Conservation (phyloP, 2,888 invertebrate species). For the Steinernema hermaphroditum region DNA sequence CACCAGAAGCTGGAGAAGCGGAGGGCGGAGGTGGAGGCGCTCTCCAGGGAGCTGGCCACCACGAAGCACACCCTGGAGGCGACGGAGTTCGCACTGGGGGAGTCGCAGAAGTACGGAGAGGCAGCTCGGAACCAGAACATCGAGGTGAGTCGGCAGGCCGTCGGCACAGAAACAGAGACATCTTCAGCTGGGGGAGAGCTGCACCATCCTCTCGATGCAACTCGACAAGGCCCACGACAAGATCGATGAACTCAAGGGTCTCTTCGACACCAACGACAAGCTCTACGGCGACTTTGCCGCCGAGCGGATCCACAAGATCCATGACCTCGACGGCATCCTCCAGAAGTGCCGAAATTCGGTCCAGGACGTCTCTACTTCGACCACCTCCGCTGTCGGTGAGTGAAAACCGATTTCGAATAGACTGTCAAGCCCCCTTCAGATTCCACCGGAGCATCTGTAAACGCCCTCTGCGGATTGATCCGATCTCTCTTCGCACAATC, state of each 20-base stretch:
- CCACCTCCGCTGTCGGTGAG: neutral
- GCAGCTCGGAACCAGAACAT: slow-evolving; percentile 33
- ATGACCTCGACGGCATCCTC: neutral
- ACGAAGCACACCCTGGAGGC: slow-evolving; percentile 40
- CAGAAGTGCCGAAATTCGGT: neutral
- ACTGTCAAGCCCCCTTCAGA: neutral
- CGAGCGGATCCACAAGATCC: slow-evolving; percentile 32
- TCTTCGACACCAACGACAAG: slow-evolving; percentile 36
- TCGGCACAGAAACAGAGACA: neutral
- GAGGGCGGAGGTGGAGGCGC: neutral
- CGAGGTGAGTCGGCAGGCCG: slow-evolving; percentile 2
- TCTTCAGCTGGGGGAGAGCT: slow-evolving; percentile 38
- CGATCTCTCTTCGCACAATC: neutral
- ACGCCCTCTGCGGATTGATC: neutral
- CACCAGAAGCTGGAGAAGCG: slow-evolving; percentile 9
- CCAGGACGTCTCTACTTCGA: neutral
- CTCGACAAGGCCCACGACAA: slow-evolving; percentile 38
- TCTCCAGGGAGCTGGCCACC: slow-evolving; percentile 41
- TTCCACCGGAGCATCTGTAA: neutral
- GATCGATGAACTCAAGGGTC: slow-evolving; percentile 36
- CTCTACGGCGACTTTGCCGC: slow-evolving; percentile 40
- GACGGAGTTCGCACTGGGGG: slow-evolving; percentile 37
- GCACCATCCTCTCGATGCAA: slow-evolving; percentile 36
- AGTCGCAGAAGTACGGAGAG: slow-evolving; percentile 32
- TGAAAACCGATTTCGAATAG: too few species aligned